Percentiles rank a stretch among this genome's conserved stretches.
Conservation (phyloP, 2,888 invertebrate genomes). For the Xylota sylvarum region DNA sequence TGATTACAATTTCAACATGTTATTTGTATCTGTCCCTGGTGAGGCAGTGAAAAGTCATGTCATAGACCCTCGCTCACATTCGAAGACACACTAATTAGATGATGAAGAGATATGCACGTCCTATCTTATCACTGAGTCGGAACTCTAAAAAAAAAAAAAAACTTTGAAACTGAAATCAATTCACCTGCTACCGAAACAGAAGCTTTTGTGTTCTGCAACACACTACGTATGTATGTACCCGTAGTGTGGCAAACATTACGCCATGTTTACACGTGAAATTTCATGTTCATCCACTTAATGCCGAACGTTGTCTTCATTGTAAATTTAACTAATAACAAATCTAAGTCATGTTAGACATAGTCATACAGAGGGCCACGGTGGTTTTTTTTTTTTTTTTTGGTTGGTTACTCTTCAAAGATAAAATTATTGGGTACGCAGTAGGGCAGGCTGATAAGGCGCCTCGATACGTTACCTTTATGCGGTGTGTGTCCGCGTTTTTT, state of each 20-base stretch:
- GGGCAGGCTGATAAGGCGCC: slow-evolving; percentile 66
- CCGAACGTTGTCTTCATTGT: slow-evolving; percentile 51
- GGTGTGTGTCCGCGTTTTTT: slow-evolving; percentile 48
- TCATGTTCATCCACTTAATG: slow-evolving; percentile 57
- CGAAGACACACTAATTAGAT: slow-evolving; percentile 50
- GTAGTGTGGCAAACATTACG: slow-evolving; percentile 34
- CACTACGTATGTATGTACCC: not conserved
- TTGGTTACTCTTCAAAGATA: slow-evolving; percentile 58
- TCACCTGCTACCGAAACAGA: slow-evolving; percentile 52
- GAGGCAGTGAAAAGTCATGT: slow-evolving; percentile 45
- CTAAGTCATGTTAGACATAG: slow-evolving; percentile 56
- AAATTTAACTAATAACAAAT: slow-evolving; percentile 71
- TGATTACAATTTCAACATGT: slow-evolving; percentile 65
- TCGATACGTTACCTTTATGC: slow-evolving; percentile 35
- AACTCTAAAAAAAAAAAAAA: not conserved
- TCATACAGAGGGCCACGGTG: not conserved
- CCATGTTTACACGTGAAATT: slow-evolving; percentile 50
- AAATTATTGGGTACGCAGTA: slow-evolving; percentile 55
- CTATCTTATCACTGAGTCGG: slow-evolving; percentile 36
- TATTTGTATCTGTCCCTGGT: slow-evolving; percentile 59
- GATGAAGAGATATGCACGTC: slow-evolving; percentile 33
- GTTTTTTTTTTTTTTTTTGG: slow-evolving; percentile 22
- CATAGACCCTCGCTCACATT: slow-evolving; percentile 31
- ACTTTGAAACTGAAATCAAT: slow-evolving; percentile 19
- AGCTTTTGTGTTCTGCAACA: slow-evolving; percentile 41